Base-by-base conservation (phyloP, 2,888 invertebrate species). In the Netelia fuscicornis region DNA sequence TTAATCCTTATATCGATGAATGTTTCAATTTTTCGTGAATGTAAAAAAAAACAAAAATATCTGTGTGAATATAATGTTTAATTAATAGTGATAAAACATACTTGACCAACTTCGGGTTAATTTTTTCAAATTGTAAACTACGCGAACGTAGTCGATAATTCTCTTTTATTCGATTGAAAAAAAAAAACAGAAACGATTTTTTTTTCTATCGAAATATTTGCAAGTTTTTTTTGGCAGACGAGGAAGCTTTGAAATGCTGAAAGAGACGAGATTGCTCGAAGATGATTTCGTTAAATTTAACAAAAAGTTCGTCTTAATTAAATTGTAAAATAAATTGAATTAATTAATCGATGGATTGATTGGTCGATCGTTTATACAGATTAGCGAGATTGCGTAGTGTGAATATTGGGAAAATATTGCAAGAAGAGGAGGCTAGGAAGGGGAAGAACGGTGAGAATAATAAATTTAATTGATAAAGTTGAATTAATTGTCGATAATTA, bases 241-340 rank as follows among this genome's bases (percentile, higher is more conserved):
- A 23, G 20, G 20, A 58, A 68, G 25, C 10, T 17, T 48, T 20
- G 52, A 54, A 20, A 68, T 71, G 81, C 56, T 58, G 25, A 56
- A 74, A 30, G 37, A n/a, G 37, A 64, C 80, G 20, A 54, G 64
- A 23, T 67, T 62, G 13, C 71, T 79, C 6, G 20, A 48, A 10
- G 77, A 81, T 68, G 65, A 74, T 5, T 74, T 23, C 6, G 71
- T 77, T 11, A 56, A 80, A 17, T 83, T 72, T 37, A 67, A 30
- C 17, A 67, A 76, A 72, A 80, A 54, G 76, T 81, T 48, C 25
- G 23, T 13, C 11, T 10, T 48, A 1, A 48, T 48, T 48, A 48
- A 48, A 48, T 48, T 48, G 13, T 10, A 48, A 48, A 48, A 48
- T 13, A 10, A 30, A n/a, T 30, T 52, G 20, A 9, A 44, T 68